Percentiles rank a stretch among this genome's conserved stretches.
phyloP scores from a whole-genome alignment of 1,140 invertebrate genomes.

The Harlomillsia oculata region DNA sequence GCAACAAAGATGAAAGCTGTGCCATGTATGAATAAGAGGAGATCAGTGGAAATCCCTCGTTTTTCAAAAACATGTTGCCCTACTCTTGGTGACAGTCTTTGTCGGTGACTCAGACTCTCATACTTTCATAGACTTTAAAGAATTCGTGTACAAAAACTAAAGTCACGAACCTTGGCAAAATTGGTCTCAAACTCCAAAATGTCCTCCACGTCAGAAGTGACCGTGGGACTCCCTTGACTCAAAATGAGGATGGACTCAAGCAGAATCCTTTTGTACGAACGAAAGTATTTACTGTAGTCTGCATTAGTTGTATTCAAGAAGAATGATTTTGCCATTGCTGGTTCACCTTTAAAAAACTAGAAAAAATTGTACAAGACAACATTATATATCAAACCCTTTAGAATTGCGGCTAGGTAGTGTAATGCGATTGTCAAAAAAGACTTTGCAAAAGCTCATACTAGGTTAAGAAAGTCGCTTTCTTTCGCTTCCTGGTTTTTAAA shows the following conservation, averaged over 20 bases:
- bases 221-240: conserved; percentile 39
- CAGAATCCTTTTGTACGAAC: conserved; percentile 40
- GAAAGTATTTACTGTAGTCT: conserved; percentile 39
- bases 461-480: no score
- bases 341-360: conserved; percentile 41
- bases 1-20: no score
- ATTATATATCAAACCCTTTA: no score
- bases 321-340: conserved; percentile 40
- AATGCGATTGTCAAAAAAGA: no score
- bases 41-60: no score
- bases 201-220: conserved; percentile 42
- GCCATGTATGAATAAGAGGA: no score
- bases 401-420: no score
- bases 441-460: no score
- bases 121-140: not conserved
- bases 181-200: conserved; percentile 49
- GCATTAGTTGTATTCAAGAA: conserved; percentile 40
- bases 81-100: no score
- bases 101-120: not conserved
- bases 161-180: conserved; percentile 18
- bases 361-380: no score
- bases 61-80: no score
- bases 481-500: no score
- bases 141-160: not conserved
- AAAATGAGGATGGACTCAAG: conserved; percentile 42